Conservation (phyloP, 2,888 invertebrate genomes). For the Thera obeliscata region DNA sequence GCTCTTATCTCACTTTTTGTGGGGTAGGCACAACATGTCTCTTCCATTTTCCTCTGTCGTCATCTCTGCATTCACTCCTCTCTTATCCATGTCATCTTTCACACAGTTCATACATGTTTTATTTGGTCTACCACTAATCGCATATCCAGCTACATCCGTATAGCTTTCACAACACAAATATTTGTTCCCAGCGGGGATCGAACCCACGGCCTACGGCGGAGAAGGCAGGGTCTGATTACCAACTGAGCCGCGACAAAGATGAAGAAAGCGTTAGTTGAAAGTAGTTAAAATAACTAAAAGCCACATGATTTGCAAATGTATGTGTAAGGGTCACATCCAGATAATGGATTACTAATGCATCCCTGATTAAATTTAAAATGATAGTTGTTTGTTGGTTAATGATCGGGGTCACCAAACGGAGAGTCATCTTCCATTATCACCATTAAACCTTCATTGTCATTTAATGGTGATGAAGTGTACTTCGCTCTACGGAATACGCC, state of each 20-base stretch:
- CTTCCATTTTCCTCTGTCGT: too few relatives aligned
- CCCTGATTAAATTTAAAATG: slow-evolving; percentile 57
- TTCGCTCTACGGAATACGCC: neutral
- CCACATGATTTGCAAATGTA: slow-evolving; percentile 1
- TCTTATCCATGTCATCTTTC: too few relatives aligned
- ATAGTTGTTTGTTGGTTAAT: slow-evolving; percentile 63
- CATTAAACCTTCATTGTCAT: slow-evolving; percentile 21
- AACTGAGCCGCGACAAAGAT: too few relatives aligned
- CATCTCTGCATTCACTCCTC: too few relatives aligned
- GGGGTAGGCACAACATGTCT: too few relatives aligned
- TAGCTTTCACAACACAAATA: too few relatives aligned
- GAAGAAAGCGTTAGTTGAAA: too few relatives aligned
- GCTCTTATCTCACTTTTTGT: too few relatives aligned
- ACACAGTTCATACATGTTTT: too few relatives aligned
- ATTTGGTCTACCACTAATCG: too few relatives aligned
- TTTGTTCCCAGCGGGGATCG: too few relatives aligned
- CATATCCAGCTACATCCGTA: too few relatives aligned
- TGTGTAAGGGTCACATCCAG: slow-evolving; percentile 7
- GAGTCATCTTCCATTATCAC: slow-evolving; percentile 60
- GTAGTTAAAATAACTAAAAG: neutral
- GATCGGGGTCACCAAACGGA: slow-evolving; percentile 60
- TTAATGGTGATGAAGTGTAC: slow-evolving; percentile 19
- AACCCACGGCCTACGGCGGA: neutral
- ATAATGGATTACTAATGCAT: slow-evolving; percentile 48
- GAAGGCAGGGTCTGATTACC: neutral